phyloP scores from a whole-genome alignment of 2,113 vertebrate species.

The Antennarius striatus region DNA sequence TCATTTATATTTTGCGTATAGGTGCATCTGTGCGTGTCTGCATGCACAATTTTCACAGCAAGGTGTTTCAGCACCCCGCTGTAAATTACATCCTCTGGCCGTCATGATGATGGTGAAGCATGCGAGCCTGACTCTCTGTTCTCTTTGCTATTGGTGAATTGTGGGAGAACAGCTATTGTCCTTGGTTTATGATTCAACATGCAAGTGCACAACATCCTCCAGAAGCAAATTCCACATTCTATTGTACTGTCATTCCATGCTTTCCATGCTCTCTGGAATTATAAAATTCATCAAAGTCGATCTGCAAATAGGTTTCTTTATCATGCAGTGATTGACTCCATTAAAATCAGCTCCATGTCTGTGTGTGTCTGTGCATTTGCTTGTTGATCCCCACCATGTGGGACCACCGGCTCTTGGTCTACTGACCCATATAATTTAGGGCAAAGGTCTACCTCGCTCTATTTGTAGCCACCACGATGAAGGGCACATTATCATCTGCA shows the following conservation, averaged over 20 bases:
- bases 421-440: constrained; percentile 71
- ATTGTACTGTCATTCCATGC: background rate
- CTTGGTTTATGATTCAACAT: constrained; percentile 41
- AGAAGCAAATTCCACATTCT: background rate
- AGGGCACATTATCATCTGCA: constrained; percentile 58
- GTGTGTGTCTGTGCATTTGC: constrained; percentile 55
- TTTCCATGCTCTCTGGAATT: background rate
- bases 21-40: constrained; percentile 38
- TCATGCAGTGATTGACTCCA: constrained; percentile 37
- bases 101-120: constrained; percentile 46
- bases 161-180: constrained; percentile 28
- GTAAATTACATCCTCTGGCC: constrained; percentile 41
- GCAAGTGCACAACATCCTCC: constrained; percentile 11
- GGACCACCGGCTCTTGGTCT: constrained; percentile 52
- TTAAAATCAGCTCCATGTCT: constrained; percentile 26
- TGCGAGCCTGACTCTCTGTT: constrained; percentile 36
- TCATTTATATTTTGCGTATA: constrained; percentile 31
- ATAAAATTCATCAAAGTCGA: background rate
- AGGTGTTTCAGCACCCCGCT: constrained; percentile 17
- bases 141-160: constrained; percentile 43
- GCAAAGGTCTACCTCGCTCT: constrained; percentile 52
- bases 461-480: constrained; percentile 46
- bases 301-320: constrained; percentile 10
- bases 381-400: constrained; percentile 58
- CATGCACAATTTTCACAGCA: constrained; percentile 19